Evolutionary conservation across 2,797 vertebrate genomes (phyloP).

Genomic region (Garrulus glandarius): DNA sequence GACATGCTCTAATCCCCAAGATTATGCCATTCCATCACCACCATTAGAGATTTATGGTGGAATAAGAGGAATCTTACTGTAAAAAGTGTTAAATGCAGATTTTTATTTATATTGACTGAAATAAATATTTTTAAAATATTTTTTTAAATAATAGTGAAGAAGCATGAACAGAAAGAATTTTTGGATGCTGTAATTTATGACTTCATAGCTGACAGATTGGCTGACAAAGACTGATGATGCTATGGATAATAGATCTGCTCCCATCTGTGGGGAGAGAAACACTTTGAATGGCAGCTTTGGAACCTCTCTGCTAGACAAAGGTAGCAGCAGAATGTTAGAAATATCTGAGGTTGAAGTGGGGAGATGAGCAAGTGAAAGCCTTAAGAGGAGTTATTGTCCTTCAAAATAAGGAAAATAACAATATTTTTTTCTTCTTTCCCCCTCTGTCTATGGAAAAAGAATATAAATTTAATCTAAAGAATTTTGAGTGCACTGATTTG

Average conservation of each 20-base stretch:
- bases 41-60: constrained; percentile 38
- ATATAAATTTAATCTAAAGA: not conserved
- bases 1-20: constrained; percentile 32
- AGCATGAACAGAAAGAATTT: constrained; percentile 18
- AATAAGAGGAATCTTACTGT: constrained; percentile 36
- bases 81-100: constrained; percentile 12
- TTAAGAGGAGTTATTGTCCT: constrained; percentile 5
- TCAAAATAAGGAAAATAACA: not conserved
- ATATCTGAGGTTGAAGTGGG: constrained; percentile 18
- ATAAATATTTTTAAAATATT: constrained; percentile 17
- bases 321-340: constrained; percentile 49
- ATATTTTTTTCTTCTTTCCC: rapidly evolving
- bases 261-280: constrained; percentile 52
- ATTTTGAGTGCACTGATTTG: not conserved
- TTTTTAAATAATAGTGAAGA: constrained; percentile 17
- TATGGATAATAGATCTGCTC: constrained; percentile 55
- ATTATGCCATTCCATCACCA: constrained; percentile 38
- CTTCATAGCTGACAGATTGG: constrained; percentile 61
- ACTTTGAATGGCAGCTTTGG: constrained; percentile 60
- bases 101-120: constrained; percentile 24
- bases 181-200: constrained; percentile 55
- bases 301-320: constrained; percentile 55
- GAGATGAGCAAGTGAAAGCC: constrained; percentile 6
- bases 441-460: not conserved
- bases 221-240: constrained; percentile 58